A percentile compares a stretch with the other conserved stretches of the same genome.
Conservation (phyloP, 2,797 vertebrate genomes). For the Paratrypauchen microcephalus region DNA sequence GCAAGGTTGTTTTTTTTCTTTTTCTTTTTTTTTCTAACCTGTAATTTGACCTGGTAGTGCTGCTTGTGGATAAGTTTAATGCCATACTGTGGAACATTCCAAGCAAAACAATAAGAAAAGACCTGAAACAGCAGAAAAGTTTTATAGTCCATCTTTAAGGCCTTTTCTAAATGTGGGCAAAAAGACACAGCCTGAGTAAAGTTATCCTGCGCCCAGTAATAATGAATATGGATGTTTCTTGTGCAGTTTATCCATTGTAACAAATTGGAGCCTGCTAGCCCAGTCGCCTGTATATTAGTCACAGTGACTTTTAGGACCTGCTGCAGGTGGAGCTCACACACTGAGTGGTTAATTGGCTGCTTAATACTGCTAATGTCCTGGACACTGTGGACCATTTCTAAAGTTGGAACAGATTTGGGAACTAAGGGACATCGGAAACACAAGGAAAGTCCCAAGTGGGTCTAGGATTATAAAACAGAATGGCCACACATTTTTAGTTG, state of each 20-base stretch:
- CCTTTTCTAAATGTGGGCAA: too few relatives aligned
- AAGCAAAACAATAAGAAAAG: too few relatives aligned
- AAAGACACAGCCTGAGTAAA: neutral
- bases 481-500: neutral
- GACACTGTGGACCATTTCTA: neutral
- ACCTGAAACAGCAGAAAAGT: too few relatives aligned
- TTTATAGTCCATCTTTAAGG: too few relatives aligned
- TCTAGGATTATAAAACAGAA: neutral
- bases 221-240: neutral
- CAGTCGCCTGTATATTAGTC: neutral
- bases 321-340: constrained; percentile 1
- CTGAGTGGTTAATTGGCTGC: constrained; percentile 1
- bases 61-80: too few relatives aligned
- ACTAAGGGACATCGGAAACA: neutral
- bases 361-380: constrained; percentile 1
- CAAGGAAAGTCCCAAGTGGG: neutral
- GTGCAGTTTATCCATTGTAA: neutral
- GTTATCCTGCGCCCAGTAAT: neutral
- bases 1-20: too few relatives aligned
- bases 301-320: neutral
- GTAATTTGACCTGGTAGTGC: too few relatives aligned
- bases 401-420: constrained; percentile 1
- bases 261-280: neutral
- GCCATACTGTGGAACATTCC: too few relatives aligned
- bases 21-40: too few relatives aligned